phyloP scores from a whole-genome alignment of 2,113 vertebrate genomes.

The Lophochroa leadbeateri region DNA sequence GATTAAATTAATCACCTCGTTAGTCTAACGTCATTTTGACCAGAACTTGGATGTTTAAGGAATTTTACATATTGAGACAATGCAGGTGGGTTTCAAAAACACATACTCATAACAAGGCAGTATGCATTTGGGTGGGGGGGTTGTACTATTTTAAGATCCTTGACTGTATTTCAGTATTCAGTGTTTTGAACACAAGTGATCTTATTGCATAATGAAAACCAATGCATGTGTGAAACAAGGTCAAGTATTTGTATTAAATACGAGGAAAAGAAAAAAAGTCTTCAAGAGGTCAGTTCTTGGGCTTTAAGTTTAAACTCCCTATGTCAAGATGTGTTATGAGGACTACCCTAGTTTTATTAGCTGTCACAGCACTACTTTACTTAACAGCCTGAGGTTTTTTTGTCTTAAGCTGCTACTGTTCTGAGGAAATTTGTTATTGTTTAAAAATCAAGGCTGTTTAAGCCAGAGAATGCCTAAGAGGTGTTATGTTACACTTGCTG shows the following conservation, averaged over 20 bases:
- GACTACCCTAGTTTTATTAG: not conserved
- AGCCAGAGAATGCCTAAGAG: not conserved
- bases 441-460: not conserved
- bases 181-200: not conserved
- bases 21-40: not conserved
- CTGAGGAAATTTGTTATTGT: not conserved
- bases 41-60: not conserved
- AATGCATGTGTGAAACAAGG: not conserved
- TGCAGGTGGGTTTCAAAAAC: not conserved
- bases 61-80: not conserved
- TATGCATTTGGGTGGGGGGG: not conserved
- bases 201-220: not conserved
- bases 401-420: not conserved
- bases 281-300: not conserved
- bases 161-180: not conserved
- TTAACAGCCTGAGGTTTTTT: not conserved
- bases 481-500: not conserved
- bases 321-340: not conserved
- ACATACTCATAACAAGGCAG: not conserved
- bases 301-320: not conserved
- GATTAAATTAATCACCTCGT: not conserved
- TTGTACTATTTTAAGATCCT: not conserved
- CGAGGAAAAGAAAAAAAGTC: not conserved
- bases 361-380: not conserved
- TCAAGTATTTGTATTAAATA: not conserved